Percentiles rank a stretch among this genome's conserved stretches.
phyloP scores from a whole-genome alignment of 2,888 invertebrate species.

The Agrochola litura region DNA sequence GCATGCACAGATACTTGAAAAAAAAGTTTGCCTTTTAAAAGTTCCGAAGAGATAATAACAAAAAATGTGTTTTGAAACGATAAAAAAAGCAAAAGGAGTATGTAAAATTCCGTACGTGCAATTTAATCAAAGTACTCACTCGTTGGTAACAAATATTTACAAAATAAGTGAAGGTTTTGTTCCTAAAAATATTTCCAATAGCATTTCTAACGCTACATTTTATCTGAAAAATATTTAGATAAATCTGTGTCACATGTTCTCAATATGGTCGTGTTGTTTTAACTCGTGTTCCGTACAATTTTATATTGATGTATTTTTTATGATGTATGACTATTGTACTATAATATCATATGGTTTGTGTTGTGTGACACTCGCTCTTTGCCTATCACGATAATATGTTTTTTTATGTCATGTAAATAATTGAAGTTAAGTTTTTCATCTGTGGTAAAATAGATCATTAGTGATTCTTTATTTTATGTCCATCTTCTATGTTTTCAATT shows the following conservation, averaged over 20 bases:
- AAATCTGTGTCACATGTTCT: constrained; percentile 64
- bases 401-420: constrained; percentile 25
- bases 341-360: constrained; percentile 51
- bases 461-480: background rate
- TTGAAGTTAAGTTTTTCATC: background rate
- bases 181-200: constrained; percentile 9
- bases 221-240: constrained; percentile 43
- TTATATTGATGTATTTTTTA: constrained; percentile 66
- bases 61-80: background rate
- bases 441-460: background rate
- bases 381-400: background rate
- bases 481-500: background rate
- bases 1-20: no score
- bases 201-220: constrained; percentile 24
- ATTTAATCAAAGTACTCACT: constrained; percentile 7
- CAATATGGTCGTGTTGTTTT: constrained; percentile 51
- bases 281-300: constrained; percentile 50
- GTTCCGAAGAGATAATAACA: background rate
- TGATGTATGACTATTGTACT: constrained; percentile 62
- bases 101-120: background rate
- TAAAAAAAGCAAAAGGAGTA: no score
- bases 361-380: constrained; percentile 33
- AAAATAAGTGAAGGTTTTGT: constrained; percentile 2
- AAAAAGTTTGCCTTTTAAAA: background rate
- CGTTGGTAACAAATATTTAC: background rate